phyloP scores from a whole-genome alignment of 2,888 invertebrate genomes.

The Heliconius aoede region DNA sequence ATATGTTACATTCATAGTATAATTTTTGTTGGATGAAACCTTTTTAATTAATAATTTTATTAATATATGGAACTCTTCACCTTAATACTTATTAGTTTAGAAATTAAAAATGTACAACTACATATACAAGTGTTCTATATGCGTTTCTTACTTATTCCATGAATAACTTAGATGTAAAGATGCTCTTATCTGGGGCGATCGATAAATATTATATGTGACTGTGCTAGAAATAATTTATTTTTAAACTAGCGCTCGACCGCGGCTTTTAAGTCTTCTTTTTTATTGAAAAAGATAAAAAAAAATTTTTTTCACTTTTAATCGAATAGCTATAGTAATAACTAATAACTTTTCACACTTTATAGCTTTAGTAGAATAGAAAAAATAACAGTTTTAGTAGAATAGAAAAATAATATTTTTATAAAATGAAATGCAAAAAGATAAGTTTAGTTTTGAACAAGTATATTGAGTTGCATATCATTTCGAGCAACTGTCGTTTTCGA shows the following conservation, averaged over 20 bases:
- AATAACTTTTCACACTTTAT: not conserved
- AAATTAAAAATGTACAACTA: not conserved
- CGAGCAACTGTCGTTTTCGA: constrained; percentile 66
- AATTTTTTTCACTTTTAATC: not conserved
- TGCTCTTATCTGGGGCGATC: not conserved
- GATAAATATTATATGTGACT: constrained; percentile 3
- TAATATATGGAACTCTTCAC: not conserved
- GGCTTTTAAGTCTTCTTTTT: not conserved
- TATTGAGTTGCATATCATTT: constrained; percentile 32
- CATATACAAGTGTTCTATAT: not conserved
- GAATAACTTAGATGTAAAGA: constrained; percentile 1
- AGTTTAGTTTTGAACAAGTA: constrained; percentile 1
- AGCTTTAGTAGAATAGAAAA: too few species aligned
- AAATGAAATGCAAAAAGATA: too few species aligned
- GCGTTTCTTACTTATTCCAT: not conserved
- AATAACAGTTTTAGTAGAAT: not conserved
- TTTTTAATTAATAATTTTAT: not conserved
- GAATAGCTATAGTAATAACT: not conserved
- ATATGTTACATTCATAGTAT: not conserved
- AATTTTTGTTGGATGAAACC: too few species aligned
- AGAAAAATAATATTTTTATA: not conserved
- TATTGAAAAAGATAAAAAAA: too few species aligned
- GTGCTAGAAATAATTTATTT: not conserved
- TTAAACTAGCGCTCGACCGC: not conserved
- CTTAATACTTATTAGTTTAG: too few species aligned